These are phyloP conservation scores for Amphimedon queenslandica DNA, from an alignment of 37 sponge, comb jelly and placozoan species.

Conservation along the genomic window DNA sequence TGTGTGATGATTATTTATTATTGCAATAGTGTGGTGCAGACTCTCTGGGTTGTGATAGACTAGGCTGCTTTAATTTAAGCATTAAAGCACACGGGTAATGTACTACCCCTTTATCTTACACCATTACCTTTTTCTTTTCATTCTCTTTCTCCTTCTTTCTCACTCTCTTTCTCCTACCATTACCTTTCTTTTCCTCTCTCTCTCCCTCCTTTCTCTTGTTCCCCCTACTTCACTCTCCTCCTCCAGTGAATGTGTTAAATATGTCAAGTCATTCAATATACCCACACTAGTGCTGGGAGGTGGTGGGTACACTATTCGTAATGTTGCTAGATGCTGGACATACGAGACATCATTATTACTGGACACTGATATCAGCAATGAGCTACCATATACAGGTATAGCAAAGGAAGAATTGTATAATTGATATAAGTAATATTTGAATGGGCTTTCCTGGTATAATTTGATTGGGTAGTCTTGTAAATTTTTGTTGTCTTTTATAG, in stretches of 20 bases:
- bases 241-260: conserved; percentile 90
- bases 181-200: neutral
- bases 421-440: too few species aligned
- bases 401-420: too few species aligned
- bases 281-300: conserved; percentile 95
- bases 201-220: neutral
- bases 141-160: neutral
- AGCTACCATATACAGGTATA: conserved; percentile 87
- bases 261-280: conserved; percentile 89
- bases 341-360: conserved; percentile 96
- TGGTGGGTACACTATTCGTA: conserved; percentile 96
- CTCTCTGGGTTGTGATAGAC: conserved; percentile 96
- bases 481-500: conserved; percentile 18
- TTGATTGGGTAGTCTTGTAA: neutral
- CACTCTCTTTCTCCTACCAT: neutral
- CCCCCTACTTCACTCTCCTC: neutral
- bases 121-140: neutral
- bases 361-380: conserved; percentile 83
- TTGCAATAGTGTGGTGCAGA: conserved; percentile 93
- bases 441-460: too few species aligned
- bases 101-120: neutral
- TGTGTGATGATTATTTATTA: conserved; percentile 10
- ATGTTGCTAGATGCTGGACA: conserved; percentile 98
- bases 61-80: conserved; percentile 99
- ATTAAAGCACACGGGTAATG: conserved; percentile 93